Percentiles rank a stretch among this genome's conserved stretches.
These are phyloP conservation scores for Anaspis maculata DNA, from an alignment of 2,888 invertebrate genomes.

Conservation along the genomic window DNA sequence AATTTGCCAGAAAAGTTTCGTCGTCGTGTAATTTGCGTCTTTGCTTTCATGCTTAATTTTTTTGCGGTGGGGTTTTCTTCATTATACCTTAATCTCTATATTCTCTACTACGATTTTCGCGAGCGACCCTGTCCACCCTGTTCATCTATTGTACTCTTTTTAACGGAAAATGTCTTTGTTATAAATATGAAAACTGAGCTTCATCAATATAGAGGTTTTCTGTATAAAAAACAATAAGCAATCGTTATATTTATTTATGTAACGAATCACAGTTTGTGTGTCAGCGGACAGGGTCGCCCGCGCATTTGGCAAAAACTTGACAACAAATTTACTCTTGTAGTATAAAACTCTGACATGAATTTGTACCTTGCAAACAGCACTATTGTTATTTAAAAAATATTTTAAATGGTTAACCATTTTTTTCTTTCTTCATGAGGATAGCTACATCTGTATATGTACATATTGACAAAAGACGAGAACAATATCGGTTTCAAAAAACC, in stretches of 20 bases:
- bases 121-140: slow-evolving; percentile 12
- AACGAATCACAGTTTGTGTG: slow-evolving; percentile 16
- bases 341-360: slow-evolving; percentile 42
- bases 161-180: too few species aligned
- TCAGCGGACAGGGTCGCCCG: slow-evolving; percentile 29
- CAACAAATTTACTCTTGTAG: slow-evolving; percentile 38
- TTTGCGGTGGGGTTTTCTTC: too few species aligned
- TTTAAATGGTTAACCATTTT: slow-evolving; percentile 28
- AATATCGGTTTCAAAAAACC: slow-evolving; percentile 19
- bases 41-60: slow-evolving; percentile 7
- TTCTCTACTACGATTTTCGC: slow-evolving; percentile 19
- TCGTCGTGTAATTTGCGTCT: slow-evolving; percentile 4
- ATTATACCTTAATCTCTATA: slow-evolving; percentile 35
- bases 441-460: slow-evolving; percentile 36
- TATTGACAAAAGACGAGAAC: slow-evolving; percentile 38
- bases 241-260: too few species aligned
- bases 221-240: too few species aligned
- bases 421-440: slow-evolving; percentile 21
- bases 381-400: slow-evolving; percentile 39
- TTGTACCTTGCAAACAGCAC: slow-evolving; percentile 44
- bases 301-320: slow-evolving; percentile 36
- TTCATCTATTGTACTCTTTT: too few species aligned
- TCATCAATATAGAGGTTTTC: too few species aligned
- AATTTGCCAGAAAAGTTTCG: slow-evolving; percentile 4
- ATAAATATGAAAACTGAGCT: too few species aligned